A percentile compares a stretch with the other conserved stretches of the same genome.
Conservation (phyloP, 2,797 vertebrate species). For the Coilia nasus region DNA sequence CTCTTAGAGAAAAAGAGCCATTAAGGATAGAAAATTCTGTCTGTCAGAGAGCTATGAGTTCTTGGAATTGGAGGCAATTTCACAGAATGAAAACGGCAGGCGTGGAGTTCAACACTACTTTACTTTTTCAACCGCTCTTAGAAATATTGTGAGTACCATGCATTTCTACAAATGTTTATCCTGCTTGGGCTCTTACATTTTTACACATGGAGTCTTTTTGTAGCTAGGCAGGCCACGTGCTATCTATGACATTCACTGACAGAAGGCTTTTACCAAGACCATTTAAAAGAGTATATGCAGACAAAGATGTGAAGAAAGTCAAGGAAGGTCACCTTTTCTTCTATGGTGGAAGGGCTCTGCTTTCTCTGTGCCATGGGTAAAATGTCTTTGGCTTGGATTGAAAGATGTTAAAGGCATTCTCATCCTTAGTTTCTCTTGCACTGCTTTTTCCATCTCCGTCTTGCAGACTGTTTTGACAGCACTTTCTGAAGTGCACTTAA, state of each 20-base stretch:
- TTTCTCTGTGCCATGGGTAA: not conserved
- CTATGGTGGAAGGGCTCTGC: not conserved
- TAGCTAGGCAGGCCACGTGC: not conserved
- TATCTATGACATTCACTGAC: not conserved
- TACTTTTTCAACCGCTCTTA: not conserved
- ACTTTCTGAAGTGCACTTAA: constrained; percentile 34
- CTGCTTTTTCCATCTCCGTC: not conserved
- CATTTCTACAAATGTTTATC: not conserved
- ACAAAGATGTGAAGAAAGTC: not conserved
- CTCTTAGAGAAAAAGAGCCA: not conserved
- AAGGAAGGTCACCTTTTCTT: not conserved
- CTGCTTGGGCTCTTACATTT: not conserved
- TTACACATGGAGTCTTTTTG: not conserved
- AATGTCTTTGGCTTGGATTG: constrained; percentile 2
- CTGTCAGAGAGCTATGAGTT: not conserved
- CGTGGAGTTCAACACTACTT: not conserved
- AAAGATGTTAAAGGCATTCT: not conserved
- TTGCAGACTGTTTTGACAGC: not conserved
- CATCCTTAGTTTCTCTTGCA: not conserved
- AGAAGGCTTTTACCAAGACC: not conserved
- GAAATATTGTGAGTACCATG: not conserved
- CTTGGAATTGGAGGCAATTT: not conserved
- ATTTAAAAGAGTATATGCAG: not conserved
- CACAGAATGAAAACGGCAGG: not conserved
- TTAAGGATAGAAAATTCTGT: not conserved